phyloP scores from a whole-genome alignment of 2,797 vertebrate genomes.

The Acanthurus tractus region DNA sequence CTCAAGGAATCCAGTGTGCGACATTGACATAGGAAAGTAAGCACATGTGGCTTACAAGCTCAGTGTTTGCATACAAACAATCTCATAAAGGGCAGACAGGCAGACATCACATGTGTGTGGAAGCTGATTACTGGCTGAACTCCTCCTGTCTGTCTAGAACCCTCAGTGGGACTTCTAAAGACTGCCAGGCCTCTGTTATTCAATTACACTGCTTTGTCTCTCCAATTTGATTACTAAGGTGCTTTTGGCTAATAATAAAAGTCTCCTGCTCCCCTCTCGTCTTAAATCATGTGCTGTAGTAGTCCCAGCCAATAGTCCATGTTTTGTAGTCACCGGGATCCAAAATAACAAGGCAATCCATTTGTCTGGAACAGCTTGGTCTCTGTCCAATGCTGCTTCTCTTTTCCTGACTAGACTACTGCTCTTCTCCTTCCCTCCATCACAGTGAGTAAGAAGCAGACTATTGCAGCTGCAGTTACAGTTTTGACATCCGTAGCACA shows the following conservation, averaged over 20 bases:
- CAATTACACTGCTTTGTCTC: conserved; percentile 69
- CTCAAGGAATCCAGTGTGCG: not conserved
- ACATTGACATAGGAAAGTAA: not conserved
- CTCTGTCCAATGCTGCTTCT: conserved; percentile 30
- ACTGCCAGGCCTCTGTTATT: conserved; percentile 56
- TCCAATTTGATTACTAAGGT: conserved; percentile 70
- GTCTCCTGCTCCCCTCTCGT: conserved; percentile 38
- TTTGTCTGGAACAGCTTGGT: conserved; percentile 58
- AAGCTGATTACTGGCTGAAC: conserved; percentile 15
- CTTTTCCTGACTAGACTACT: not conserved
- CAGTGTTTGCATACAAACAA: conserved; percentile 8
- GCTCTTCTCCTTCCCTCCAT: too few species aligned
- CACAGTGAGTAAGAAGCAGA: not conserved
- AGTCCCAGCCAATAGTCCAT: conserved; percentile 30
- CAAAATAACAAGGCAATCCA: conserved; percentile 56
- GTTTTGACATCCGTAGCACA: not conserved
- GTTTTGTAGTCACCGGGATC: conserved; percentile 40
- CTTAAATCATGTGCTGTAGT: conserved; percentile 41
- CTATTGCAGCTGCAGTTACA: not conserved
- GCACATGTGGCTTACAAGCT: not conserved
- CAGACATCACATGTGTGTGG: conserved; percentile 16
- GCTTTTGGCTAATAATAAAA: conserved; percentile 62
- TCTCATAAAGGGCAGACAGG: conserved; percentile 2
- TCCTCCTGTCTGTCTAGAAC: conserved; percentile 6
- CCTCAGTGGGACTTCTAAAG: conserved; percentile 17